A percentile compares a stretch with the other conserved stretches of the same genome.
Conservation (phyloP, 2,888 invertebrate species). For the Camponotus fellah region DNA sequence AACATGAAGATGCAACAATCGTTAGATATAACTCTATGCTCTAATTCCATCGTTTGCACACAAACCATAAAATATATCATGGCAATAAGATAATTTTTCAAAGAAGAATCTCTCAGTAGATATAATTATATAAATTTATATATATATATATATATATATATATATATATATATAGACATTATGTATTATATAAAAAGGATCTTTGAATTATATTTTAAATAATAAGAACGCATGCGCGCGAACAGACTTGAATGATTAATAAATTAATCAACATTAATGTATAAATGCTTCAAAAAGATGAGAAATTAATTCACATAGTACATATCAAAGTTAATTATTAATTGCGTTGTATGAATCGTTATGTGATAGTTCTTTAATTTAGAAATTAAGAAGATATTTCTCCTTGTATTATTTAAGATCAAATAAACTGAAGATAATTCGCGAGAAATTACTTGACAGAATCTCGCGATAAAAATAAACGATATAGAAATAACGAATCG, state of each 20-base stretch:
- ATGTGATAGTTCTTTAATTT: neutral
- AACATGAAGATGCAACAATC: constrained; percentile 23
- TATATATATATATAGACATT: neutral
- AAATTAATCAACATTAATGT: neutral
- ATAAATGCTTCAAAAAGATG: neutral
- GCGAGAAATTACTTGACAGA: neutral
- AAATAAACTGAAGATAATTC: neutral
- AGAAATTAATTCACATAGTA: constrained; percentile 5
- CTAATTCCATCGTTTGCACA: constrained; percentile 27
- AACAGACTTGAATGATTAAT: neutral
- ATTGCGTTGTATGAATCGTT: neutral
- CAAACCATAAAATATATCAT: constrained; percentile 11
- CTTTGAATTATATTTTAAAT: neutral
- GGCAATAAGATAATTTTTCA: neutral
- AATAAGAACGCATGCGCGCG: neutral
- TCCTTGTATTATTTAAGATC: neutral
- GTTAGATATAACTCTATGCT: constrained; percentile 16
- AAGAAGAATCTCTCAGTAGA: neutral
- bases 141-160: constrained; percentile 1
- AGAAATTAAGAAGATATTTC: neutral
- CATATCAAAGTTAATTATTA: constrained; percentile 4
- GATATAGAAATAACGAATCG: constrained; percentile 1
- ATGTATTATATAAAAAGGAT: neutral
- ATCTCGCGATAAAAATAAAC: neutral
- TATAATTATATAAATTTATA: neutral